These are phyloP conservation scores for Stenichneumon culpator DNA, from an alignment of 2,888 invertebrate species.

Conservation along the genomic window DNA sequence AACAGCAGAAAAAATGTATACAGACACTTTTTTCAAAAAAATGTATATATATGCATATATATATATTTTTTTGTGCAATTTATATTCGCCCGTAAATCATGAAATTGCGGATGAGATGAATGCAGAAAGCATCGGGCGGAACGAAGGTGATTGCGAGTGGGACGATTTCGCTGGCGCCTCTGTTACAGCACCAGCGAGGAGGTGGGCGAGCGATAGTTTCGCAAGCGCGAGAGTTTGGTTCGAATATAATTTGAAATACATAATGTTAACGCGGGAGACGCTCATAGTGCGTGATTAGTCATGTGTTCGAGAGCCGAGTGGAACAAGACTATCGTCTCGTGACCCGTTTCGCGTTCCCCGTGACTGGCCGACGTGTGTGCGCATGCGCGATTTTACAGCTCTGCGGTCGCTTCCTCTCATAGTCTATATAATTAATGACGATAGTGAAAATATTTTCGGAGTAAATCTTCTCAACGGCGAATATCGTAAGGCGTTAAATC, in stretches of 20 bases:
- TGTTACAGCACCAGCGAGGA: background rate
- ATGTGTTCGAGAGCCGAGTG: conserved; percentile 38
- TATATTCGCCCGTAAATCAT: background rate
- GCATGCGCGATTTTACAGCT: conserved; percentile 10
- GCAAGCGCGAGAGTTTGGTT: conserved; percentile 9
- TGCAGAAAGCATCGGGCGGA: background rate
- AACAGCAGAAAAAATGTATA: too few species aligned
- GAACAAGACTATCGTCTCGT: conserved; percentile 40
- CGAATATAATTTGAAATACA: conserved; percentile 46
- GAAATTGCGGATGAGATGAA: background rate
- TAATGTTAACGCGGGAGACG: conserved; percentile 4
- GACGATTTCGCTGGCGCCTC: conserved; percentile 20
- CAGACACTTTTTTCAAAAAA: too few species aligned
- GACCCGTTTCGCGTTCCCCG: conserved; percentile 31
- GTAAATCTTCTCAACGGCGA: conserved; percentile 29
- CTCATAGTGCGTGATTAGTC: conserved; percentile 35
- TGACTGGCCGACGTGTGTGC: conserved; percentile 23
- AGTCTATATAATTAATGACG: conserved; percentile 17
- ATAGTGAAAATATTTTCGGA: conserved; percentile 50
- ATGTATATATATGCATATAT: too few species aligned
- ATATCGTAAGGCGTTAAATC: background rate
- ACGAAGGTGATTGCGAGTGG: conserved; percentile 1
- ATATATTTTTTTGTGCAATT: background rate
- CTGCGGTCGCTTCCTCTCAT: conserved; percentile 22
- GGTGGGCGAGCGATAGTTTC: conserved; percentile 18